These are phyloP conservation scores for Pseudopipra pipra DNA, from an alignment of 2,113 vertebrate species.

Conservation along the genomic window DNA sequence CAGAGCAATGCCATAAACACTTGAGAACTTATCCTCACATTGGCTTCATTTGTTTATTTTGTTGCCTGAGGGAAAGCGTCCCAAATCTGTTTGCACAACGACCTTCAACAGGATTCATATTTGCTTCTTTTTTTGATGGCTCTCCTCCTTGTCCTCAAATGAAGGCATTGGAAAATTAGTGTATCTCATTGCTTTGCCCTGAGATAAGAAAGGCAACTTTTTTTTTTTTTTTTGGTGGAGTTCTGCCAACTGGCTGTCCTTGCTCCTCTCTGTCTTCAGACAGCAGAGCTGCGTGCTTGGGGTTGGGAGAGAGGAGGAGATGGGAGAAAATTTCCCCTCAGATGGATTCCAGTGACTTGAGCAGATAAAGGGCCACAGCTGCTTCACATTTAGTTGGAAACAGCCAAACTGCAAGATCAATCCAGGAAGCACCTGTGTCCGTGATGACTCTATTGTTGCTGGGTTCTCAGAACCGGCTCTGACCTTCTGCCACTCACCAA, in stretches of 20 bases:
- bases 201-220: constrained; percentile 32
- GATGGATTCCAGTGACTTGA: constrained; percentile 61
- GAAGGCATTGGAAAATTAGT: constrained; percentile 1
- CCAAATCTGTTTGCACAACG: neutral
- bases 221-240: neutral
- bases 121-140: constrained; percentile 25
- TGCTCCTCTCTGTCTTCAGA: neutral
- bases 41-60: neutral
- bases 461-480: constrained; percentile 22
- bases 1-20: neutral
- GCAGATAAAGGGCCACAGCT: constrained; percentile 72
- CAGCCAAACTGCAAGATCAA: constrained; percentile 62
- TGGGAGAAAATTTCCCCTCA: neutral
- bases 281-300: neutral
- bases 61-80: neutral
- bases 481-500: neutral
- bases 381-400: constrained; percentile 75
- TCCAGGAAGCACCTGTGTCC: constrained; percentile 77
- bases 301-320: neutral
- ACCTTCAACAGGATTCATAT: neutral
- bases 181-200: constrained; percentile 29
- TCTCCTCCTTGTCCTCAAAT: neutral
- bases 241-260: constrained; percentile 34
- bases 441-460: constrained; percentile 61
- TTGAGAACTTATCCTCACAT: neutral